Base-by-base conservation (phyloP, 2,797 vertebrate genomes). In the Chloroceryle amazona region DNA sequence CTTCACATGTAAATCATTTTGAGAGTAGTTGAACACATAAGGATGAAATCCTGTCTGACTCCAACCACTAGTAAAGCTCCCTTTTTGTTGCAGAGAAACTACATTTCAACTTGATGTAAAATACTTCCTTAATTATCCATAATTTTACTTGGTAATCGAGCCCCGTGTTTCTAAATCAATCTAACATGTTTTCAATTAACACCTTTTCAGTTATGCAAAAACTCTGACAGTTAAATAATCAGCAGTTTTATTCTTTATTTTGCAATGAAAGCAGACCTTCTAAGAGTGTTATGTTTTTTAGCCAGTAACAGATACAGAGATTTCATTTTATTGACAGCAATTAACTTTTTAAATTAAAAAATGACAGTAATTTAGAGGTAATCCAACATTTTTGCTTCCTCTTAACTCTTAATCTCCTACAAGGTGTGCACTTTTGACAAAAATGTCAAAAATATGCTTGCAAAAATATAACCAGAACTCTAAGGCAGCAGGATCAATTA, bases 221-320 rank as follows among this genome's bases (percentile, higher is more conserved):
- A 93, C 28, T 88, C n/a, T 91, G 76, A 68, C 72, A 75, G 58
- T 22, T 90, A 80, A 96, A 94, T 90, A 91, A 96, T 88, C 61
- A 93, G 68, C 75, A 93, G 42, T 31, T 95, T 94, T 95, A 16
- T 86, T 94, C 81, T 84, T 70, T 73, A 62, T 51, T 93, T 86
- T 93, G 46, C 39, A 57, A 47, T 57, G 54, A 81, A 94, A 79
- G 28, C 35, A 91, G 83, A 63, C 51, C 28, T 87, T 81, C 54
- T 67, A 86, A 81, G 84, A 58, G 12, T 60, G 46, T 74, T 62
- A 25, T 54, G 8, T 21, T 60, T 95, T 95, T 92, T 14, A 93
- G 63, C 6, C 70, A 88, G 55, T 81, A 92, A 60, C 31, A 91
- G 47, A 81, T 28, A 76, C 6, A 85, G 8, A 91, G 61, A 95